Evolutionary conservation across 1,140 invertebrate species (phyloP).

Genomic region (Danaus plexippus): DNA sequence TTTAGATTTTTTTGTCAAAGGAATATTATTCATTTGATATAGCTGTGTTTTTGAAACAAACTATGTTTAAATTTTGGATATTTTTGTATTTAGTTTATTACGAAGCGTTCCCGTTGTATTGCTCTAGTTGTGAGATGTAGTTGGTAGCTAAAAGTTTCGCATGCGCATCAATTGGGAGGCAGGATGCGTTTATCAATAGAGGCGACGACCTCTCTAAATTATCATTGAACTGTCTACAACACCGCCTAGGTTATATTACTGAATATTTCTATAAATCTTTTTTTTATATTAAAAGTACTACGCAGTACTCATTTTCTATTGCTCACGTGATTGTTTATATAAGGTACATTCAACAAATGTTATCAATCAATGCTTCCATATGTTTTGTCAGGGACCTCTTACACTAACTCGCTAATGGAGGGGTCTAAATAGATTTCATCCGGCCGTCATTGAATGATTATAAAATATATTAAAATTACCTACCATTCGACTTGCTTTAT

Average conservation of each 20-base stretch:
- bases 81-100: too few species aligned
- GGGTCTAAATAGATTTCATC: conserved; percentile 36
- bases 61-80: too few species aligned
- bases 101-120: too few species aligned
- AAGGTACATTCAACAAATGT: conserved; percentile 6
- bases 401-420: conserved; percentile 30
- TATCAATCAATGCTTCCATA: conserved; percentile 23
- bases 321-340: neutral
- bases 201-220: conserved; percentile 43
- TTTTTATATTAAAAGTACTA: conserved; percentile 3
- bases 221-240: conserved; percentile 15
- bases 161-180: conserved; percentile 34
- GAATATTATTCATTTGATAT: too few species aligned
- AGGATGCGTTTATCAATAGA: conserved; percentile 53
- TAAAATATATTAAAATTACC: conserved; percentile 22
- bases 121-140: neutral
- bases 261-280: conserved; percentile 1
- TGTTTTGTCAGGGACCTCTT: conserved; percentile 41
- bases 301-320: neutral
- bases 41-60: too few species aligned
- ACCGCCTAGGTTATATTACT: conserved; percentile 1
- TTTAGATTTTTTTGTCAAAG: too few species aligned
- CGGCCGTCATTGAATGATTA: conserved; percentile 33
- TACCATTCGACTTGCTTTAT: conserved; percentile 13
- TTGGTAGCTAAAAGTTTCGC: conserved; percentile 12